Evolutionary conservation across 2,797 vertebrate species (phyloP).

Genomic region (Syndactyla subalaris): DNA sequence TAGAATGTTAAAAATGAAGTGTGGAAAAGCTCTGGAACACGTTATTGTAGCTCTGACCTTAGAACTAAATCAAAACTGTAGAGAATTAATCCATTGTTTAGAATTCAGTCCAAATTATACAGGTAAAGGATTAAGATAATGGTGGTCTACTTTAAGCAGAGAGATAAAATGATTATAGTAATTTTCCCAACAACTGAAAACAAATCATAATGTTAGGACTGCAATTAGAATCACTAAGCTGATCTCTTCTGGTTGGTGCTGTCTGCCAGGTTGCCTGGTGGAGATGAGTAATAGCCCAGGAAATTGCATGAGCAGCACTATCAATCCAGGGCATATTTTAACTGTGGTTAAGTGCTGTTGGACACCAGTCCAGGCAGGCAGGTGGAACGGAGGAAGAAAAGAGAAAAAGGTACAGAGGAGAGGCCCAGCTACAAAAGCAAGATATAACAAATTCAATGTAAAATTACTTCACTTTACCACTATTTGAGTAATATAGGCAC

Average conservation of each 20-base stretch:
- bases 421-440: background rate
- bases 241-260: background rate
- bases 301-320: background rate
- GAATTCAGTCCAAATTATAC: background rate
- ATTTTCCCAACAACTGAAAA: background rate
- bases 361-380: background rate
- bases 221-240: background rate
- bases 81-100: background rate
- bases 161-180: background rate
- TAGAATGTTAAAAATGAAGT: background rate
- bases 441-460: background rate
- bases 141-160: background rate
- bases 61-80: background rate
- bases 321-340: background rate
- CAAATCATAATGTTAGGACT: background rate
- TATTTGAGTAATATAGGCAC: background rate
- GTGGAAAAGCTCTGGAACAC: background rate
- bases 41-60: background rate
- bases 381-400: background rate
- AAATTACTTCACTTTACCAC: background rate
- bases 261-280: background rate
- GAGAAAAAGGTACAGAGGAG: background rate
- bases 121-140: background rate
- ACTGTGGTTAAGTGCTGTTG: background rate
- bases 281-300: background rate